Conservation (phyloP, 2,113 vertebrate species). For the Mustela lutreola region DNA sequence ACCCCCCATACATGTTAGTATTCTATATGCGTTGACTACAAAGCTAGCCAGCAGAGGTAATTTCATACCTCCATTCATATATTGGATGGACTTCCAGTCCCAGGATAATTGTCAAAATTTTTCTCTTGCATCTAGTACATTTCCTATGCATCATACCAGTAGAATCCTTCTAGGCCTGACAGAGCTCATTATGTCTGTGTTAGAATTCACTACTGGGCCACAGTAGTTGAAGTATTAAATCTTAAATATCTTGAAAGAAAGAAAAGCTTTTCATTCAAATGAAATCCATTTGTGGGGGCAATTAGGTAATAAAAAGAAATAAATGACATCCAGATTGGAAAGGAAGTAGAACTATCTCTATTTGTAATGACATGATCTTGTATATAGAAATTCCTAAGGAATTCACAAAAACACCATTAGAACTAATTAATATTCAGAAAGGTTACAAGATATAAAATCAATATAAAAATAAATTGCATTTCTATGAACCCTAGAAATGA, state of each 20-base stretch:
- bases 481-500: conserved; percentile 4
- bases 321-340: not conserved
- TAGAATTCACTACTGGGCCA: conserved; percentile 7
- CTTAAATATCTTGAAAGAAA: conserved; percentile 34
- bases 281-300: not conserved
- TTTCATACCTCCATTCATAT: not conserved
- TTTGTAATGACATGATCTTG: not conserved
- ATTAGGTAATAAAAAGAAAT: conserved; percentile 27
- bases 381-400: conserved; percentile 16
- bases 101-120: conserved; percentile 30
- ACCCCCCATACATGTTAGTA: not conserved
- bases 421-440: conserved; percentile 51
- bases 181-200: not conserved
- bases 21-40: not conserved
- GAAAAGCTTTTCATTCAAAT: conserved; percentile 7
- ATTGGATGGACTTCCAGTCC: not conserved
- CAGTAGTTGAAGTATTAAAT: not conserved
- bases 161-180: not conserved
- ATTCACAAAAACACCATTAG: not conserved
- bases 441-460: conserved; percentile 3
- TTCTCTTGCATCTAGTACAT: conserved; percentile 21
- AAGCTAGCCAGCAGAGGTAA: not conserved
- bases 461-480: conserved; percentile 20
- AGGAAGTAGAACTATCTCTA: conserved; percentile 29
- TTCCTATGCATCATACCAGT: not conserved